Evolutionary conservation across 2,888 invertebrate genomes (phyloP), one percentile per base, ranked within the genome.

Genomic region (Cheilosia scutellata): DNA sequence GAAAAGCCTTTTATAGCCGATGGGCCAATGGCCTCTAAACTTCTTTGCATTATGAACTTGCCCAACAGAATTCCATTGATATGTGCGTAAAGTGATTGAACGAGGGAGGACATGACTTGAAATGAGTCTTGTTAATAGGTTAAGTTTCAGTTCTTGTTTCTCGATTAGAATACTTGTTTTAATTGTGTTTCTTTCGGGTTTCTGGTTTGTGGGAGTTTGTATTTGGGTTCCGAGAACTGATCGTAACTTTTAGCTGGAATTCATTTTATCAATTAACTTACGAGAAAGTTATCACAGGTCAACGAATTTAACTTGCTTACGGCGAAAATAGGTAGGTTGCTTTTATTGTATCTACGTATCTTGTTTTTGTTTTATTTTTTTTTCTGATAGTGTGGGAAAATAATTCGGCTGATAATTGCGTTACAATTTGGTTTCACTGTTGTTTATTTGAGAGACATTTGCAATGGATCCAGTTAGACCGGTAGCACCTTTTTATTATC

Each of bases 201-300:
- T 37, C 4, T 37, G 9, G 57, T 65, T 65, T 65, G 65, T 75
- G 47, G 65, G 57, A 65, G 65, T 75, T 65, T 75, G 55, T 53
- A 65, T 55, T 55, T 33, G 37, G 40, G 37, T 57, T 65, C 65
- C 37, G 6, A 49, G 57, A 75, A 66, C 40, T 55, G 44, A 55
- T 63, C 62, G 20, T 20, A 20, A 20, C 20, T 20, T 20, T 20
- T 20, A 20, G 20, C 20, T 66, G 13, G 33, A 37, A 37, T 37
- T 57, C 44, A 37, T 20, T 74, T 63, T 63, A 74, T 65, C 63
- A 57, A 74, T 74, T 37, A 75, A 70, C 57, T 31, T 49, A 40
- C 5, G 49, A 49, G 65, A 47, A 55, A 44, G 47, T 16, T 47
- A 65, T 57, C 57, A 25, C 65, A 49, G 75, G 75, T 66, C 57